Conservation (phyloP, 2,113 vertebrate genomes). For the Oryzias woworae region DNA sequence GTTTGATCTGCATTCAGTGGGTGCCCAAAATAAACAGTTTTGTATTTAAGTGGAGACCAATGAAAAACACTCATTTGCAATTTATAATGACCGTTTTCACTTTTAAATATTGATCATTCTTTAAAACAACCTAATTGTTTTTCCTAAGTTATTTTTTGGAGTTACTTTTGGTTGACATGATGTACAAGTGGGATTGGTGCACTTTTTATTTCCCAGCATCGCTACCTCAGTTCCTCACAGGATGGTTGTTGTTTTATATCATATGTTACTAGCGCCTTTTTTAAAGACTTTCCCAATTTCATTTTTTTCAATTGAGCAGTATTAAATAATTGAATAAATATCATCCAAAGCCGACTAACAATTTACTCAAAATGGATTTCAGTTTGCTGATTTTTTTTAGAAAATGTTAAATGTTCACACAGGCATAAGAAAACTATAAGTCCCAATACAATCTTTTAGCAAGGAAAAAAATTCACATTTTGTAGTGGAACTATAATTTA, state of each 20-base stretch:
- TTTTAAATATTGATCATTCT: background rate
- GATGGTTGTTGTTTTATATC: slow-evolving; percentile 54
- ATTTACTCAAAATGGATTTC: too few species aligned
- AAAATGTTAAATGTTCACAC: too few species aligned
- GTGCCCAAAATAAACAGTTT: background rate
- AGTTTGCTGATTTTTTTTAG: too few species aligned
- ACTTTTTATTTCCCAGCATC: slow-evolving; percentile 67
- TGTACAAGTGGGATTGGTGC: slow-evolving; percentile 41
- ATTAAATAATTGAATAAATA: too few species aligned
- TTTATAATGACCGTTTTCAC: slow-evolving; percentile 2
- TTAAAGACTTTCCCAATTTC: slow-evolving; percentile 45
- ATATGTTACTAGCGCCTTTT: slow-evolving; percentile 55
- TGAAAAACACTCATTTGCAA: background rate
- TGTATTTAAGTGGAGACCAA: slow-evolving; percentile 1
- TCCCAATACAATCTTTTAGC: too few species aligned
- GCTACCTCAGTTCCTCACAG: slow-evolving; percentile 80
- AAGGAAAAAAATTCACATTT: too few species aligned
- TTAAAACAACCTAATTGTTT: slow-evolving; percentile 8
- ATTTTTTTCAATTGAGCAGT: slow-evolving; percentile 15
- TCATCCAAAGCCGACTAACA: too few species aligned
- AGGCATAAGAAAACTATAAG: too few species aligned
- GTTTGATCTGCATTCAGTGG: background rate
- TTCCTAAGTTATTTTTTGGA: slow-evolving; percentile 6
- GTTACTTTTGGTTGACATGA: slow-evolving; percentile 7
- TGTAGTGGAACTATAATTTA: too few species aligned